These are phyloP conservation scores for Olivierus martensii DNA, from an alignment of 1,140 invertebrate species.

Conservation along the genomic window DNA sequence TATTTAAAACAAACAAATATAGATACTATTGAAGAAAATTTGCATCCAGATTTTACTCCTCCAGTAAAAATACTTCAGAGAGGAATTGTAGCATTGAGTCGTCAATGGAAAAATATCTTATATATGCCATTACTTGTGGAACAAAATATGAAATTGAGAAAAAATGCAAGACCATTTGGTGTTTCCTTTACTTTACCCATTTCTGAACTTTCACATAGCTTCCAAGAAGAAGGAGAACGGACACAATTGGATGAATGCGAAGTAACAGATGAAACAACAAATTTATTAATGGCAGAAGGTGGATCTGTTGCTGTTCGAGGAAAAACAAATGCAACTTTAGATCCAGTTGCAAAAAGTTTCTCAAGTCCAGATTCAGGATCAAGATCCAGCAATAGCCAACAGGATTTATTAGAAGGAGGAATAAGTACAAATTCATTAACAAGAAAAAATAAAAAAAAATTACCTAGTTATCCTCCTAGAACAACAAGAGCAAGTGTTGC, in stretches of 20 bases:
- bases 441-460: constrained; percentile 21
- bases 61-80: constrained; percentile 72
- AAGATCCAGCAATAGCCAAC: constrained; percentile 14
- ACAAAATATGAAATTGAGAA: constrained; percentile 55
- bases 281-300: constrained; percentile 52
- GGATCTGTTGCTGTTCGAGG: constrained; percentile 22
- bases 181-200: constrained; percentile 75
- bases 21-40: constrained; percentile 60
- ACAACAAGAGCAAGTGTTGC: constrained; percentile 58
- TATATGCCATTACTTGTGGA: constrained; percentile 84
- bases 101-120: constrained; percentile 93
- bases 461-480: constrained; percentile 48
- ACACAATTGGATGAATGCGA: constrained; percentile 41
- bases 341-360: constrained; percentile 8
- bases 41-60: constrained; percentile 67
- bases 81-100: constrained; percentile 79
- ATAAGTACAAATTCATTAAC: constrained; percentile 20
- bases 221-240: constrained; percentile 27
- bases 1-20: constrained; percentile 64
- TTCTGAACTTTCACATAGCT: constrained; percentile 49
- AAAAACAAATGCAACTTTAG: not conserved
- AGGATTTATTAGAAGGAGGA: constrained; percentile 22
- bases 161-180: constrained; percentile 62
- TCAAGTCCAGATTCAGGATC: constrained; percentile 17
- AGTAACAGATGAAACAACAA: constrained; percentile 69